Conservation (phyloP, 2,113 vertebrate species). For the Phaethornis superciliosus region DNA sequence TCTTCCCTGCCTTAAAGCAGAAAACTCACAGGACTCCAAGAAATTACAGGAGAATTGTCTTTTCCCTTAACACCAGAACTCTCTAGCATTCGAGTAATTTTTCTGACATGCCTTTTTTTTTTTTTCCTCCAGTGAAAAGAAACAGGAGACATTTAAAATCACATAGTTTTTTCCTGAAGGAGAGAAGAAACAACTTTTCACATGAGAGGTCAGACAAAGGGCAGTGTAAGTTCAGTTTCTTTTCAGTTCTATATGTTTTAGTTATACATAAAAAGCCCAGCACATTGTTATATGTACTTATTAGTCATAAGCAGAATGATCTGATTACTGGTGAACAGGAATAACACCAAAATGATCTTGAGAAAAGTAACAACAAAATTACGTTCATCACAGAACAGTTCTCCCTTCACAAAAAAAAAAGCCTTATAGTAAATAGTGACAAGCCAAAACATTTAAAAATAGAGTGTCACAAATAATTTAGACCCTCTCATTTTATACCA, state of each 20-base stretch:
- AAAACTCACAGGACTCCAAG: background rate
- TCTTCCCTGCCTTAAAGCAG: background rate
- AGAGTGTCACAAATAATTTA: background rate
- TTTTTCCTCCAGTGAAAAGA: background rate
- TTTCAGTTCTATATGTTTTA: background rate
- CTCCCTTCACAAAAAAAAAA: background rate
- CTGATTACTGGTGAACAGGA: background rate
- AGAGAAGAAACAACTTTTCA: background rate
- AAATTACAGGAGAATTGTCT: background rate
- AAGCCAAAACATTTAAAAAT: background rate
- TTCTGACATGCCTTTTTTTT: background rate
- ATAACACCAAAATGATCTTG: background rate
- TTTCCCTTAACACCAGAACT: background rate
- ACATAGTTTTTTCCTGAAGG: background rate
- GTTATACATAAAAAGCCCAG: background rate
- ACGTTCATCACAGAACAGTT: background rate
- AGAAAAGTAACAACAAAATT: background rate
- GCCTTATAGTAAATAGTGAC: background rate
- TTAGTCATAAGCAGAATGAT: background rate
- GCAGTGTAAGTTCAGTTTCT: background rate
- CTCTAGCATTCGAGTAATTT: background rate
- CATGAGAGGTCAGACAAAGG: background rate
- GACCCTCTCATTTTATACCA: background rate
- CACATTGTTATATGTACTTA: background rate
- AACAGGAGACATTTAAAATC: background rate